phyloP scores from a whole-genome alignment of 2,113 vertebrate species.

The Chascanopsetta lugubris region DNA sequence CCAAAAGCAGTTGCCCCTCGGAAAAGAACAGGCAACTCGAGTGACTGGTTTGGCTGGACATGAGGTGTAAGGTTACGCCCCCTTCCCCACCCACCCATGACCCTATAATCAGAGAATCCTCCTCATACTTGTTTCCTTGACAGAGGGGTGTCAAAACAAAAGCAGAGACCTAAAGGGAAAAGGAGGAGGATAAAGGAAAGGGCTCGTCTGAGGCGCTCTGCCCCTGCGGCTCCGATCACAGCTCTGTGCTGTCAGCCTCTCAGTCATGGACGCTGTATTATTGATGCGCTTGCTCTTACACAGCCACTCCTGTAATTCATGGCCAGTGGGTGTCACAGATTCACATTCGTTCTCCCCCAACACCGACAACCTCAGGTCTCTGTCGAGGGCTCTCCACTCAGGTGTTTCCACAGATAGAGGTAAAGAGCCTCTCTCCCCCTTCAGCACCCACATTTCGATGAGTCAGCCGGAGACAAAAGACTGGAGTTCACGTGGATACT shows the following conservation, averaged over 20 bases:
- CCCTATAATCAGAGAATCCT: background rate
- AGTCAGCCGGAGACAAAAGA: constrained; percentile 24
- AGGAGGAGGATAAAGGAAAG: background rate
- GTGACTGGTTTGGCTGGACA: constrained; percentile 23
- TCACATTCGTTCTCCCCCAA: constrained; percentile 20
- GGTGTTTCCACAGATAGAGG: constrained; percentile 1
- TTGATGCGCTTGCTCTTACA: constrained; percentile 51
- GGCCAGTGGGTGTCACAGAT: constrained; percentile 43
- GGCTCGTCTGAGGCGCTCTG: background rate
- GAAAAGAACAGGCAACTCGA: constrained; percentile 26
- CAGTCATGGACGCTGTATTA: constrained; percentile 43
- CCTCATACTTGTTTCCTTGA: background rate
- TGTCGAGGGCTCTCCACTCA: constrained; percentile 15
- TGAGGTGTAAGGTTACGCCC: constrained; percentile 29
- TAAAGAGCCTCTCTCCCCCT: constrained; percentile 18
- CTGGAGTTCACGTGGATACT: background rate
- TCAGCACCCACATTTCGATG: constrained; percentile 25
- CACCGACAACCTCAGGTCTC: constrained; percentile 7
- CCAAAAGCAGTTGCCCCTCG: background rate
- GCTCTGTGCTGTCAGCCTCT: constrained; percentile 35
- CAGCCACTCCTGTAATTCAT: constrained; percentile 35
- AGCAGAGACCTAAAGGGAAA: background rate
- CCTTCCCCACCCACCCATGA: too few relatives aligned
- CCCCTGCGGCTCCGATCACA: constrained; percentile 22
- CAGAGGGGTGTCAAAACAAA: background rate